These are phyloP conservation scores for Plebejus melissa DNA, from an alignment of 2,888 invertebrate species.

Conservation along the genomic window DNA sequence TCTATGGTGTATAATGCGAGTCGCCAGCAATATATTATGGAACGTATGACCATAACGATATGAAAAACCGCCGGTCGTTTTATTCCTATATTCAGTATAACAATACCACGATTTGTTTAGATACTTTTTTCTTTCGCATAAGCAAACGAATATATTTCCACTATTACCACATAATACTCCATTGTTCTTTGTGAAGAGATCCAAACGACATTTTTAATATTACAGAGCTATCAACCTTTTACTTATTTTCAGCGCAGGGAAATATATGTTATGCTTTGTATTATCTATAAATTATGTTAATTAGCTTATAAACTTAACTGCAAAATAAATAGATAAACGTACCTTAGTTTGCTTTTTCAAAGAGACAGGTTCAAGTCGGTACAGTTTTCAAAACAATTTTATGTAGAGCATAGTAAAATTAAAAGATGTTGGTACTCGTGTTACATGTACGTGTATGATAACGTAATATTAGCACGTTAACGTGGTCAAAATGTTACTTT, in stretches of 20 bases:
- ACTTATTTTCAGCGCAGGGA: conserved; percentile 10
- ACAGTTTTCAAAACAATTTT: no score
- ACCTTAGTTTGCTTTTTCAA: no score
- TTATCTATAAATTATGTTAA: conserved; percentile 1
- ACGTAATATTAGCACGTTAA: no score
- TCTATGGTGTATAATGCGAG: conserved; percentile 35
- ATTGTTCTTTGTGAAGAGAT: conserved; percentile 75
- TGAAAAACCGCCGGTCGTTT: conserved; percentile 53
- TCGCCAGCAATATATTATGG: conserved; percentile 39
- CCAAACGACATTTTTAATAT: conserved; percentile 67
- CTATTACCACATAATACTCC: conserved; percentile 78
- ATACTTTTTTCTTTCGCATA: conserved; percentile 70
- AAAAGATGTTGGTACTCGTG: no score
- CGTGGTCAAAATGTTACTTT: no score
- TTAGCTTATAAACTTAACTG: background rate
- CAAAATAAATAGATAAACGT: no score
- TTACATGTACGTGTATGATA: no score
- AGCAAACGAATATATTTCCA: conserved; percentile 76
- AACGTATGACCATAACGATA: conserved; percentile 45
- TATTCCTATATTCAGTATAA: conserved; percentile 59
- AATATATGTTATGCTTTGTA: background rate
- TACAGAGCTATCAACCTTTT: conserved; percentile 51
- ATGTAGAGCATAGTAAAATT: no score
- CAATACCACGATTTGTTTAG: conserved; percentile 76
- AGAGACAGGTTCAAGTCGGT: no score